Evolutionary conservation across 2,888 invertebrate species (phyloP).

Genomic region (Drosophila kanekoi): DNA sequence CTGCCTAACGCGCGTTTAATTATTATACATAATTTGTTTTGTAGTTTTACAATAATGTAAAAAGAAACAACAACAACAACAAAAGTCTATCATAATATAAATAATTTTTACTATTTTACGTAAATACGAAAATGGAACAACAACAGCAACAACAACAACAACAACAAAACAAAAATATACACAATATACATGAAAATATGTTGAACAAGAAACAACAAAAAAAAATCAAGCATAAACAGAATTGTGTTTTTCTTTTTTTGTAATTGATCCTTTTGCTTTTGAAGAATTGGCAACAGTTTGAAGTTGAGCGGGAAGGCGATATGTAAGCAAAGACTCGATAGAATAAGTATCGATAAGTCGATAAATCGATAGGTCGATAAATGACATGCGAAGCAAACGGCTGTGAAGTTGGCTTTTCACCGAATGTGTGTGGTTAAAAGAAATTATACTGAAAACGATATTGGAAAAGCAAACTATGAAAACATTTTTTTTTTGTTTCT

Average conservation of each 20-base stretch:
- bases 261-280: background rate
- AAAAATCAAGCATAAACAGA: constrained; percentile 55
- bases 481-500: constrained; percentile 1
- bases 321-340: constrained; percentile 64
- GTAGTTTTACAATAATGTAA: constrained; percentile 69
- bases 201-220: constrained; percentile 61
- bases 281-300: constrained; percentile 19
- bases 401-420: constrained; percentile 75
- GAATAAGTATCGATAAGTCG: constrained; percentile 44
- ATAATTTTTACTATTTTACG: constrained; percentile 66
- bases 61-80: constrained; percentile 38
- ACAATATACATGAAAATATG: constrained; percentile 69
- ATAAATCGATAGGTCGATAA: constrained; percentile 27
- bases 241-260: constrained; percentile 59
- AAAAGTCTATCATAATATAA: constrained; percentile 47
- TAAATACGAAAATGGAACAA: constrained; percentile 52
- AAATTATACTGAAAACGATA: constrained; percentile 17
- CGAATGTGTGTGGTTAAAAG: constrained; percentile 22
- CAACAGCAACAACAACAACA: constrained; percentile 42
- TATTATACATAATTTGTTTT: constrained; percentile 70
- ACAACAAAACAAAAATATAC: constrained; percentile 50
- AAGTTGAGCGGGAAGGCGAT: constrained; percentile 10
- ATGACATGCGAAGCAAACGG: constrained; percentile 64
- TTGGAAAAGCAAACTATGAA: constrained; percentile 38
- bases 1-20: constrained; percentile 45